Conservation (phyloP, 2,797 vertebrate genomes). For the Lepus townsendii region DNA sequence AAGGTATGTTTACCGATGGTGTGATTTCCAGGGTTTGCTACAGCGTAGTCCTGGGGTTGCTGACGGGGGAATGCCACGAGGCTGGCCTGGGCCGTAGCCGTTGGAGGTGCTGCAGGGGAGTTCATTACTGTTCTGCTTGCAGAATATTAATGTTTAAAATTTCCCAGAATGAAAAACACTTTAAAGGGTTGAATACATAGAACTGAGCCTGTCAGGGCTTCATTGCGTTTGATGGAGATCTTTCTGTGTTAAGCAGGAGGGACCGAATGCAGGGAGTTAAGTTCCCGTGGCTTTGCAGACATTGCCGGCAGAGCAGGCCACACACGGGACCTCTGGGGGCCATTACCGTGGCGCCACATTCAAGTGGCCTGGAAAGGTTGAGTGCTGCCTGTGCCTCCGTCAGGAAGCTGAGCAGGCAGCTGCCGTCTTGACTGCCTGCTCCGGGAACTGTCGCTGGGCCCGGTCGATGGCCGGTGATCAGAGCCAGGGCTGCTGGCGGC, state of each 20-base stretch:
- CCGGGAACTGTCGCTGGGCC: neutral
- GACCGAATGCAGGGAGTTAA: neutral
- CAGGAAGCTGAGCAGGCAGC: neutral
- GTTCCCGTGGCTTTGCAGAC: neutral
- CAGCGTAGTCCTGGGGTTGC: conserved; percentile 17
- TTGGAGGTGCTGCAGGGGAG: neutral
- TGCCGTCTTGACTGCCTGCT: neutral
- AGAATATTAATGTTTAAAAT: neutral
- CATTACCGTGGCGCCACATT: neutral
- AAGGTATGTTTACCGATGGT: neutral
- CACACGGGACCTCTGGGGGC: neutral
- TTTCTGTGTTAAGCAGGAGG: neutral
- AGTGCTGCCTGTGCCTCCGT: neutral
- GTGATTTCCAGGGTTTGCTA: neutral
- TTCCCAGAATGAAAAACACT: neutral
- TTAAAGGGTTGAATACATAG: neutral
- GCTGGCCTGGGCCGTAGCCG: neutral
- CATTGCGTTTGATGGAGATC: neutral
- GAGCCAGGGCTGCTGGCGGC: neutral
- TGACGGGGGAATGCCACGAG: neutral
- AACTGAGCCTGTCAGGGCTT: conserved; percentile 7
- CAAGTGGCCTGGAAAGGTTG: neutral
- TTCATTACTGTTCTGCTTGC: neutral
- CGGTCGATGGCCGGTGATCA: neutral
- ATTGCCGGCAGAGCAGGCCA: neutral